phyloP scores from a whole-genome alignment of 2,888 invertebrate species.

The Stictocephala bisonia region DNA sequence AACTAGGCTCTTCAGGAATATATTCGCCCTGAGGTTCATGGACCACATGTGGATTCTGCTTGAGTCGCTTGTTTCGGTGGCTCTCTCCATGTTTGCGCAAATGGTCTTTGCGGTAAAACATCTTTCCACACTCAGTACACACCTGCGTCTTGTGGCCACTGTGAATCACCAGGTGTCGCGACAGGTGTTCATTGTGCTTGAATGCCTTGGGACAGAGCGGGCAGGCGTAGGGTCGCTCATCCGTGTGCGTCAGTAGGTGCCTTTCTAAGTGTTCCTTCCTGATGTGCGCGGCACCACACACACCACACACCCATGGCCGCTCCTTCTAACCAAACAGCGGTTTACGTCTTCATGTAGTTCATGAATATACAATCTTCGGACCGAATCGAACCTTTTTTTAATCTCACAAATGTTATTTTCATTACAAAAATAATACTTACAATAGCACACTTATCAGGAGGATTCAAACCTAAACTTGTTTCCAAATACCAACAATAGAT shows the following conservation, averaged over 20 bases:
- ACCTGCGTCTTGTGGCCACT: constrained; percentile 66
- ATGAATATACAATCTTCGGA: constrained; percentile 23
- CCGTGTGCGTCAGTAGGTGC: constrained; percentile 66
- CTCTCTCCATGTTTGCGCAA: constrained; percentile 67
- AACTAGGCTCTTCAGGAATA: no score
- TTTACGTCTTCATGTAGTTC: no score
- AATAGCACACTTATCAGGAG: constrained; percentile 33
- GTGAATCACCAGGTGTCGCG: constrained; percentile 68
- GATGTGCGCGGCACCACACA: constrained; percentile 67
- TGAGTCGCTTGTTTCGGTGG: constrained; percentile 61
- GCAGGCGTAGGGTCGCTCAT: constrained; percentile 64
- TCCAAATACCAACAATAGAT: neutral
- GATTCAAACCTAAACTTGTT: constrained; percentile 21
- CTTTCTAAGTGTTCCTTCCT: constrained; percentile 67
- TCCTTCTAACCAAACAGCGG: constrained; percentile 51
- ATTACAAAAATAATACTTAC: no score
- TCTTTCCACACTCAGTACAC: constrained; percentile 65
- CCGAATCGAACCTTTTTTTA: constrained; percentile 45
- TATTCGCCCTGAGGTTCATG: neutral
- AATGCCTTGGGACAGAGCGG: constrained; percentile 60
- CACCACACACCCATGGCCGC: constrained; percentile 67
- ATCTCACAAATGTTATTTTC: neutral
- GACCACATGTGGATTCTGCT: constrained; percentile 28
- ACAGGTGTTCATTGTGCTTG: constrained; percentile 68
- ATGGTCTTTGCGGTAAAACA: constrained; percentile 68